Conservation (phyloP, 2,888 invertebrate species). For the Hyalella azteca region DNA sequence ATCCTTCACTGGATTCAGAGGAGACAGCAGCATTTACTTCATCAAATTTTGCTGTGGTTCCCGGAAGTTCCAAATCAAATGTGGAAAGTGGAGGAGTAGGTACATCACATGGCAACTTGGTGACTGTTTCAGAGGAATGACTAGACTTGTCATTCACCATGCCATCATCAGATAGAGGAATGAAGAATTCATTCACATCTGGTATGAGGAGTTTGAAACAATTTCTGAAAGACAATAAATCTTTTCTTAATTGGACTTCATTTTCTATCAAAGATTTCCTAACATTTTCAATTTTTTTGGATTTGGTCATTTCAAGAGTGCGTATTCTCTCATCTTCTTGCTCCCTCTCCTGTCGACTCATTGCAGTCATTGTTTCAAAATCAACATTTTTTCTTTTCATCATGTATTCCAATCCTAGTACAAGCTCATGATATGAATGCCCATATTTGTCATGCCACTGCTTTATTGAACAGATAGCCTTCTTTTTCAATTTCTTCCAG, state of each 20-base stretch:
- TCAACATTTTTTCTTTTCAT: constrained; percentile 64
- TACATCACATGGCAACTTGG: too few species aligned
- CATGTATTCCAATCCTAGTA: constrained; percentile 65
- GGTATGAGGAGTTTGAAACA: constrained; percentile 64
- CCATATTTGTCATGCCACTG: constrained; percentile 67
- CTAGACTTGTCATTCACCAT: too few species aligned
- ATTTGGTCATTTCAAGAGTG: constrained; percentile 60
- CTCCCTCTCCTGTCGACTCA: constrained; percentile 61
- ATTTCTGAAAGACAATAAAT: constrained; percentile 63
- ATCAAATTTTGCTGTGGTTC: too few species aligned
- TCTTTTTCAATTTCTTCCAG: constrained; percentile 64
- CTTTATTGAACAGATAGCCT: constrained; percentile 65
- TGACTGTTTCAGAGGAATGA: too few species aligned
- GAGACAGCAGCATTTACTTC: constrained; percentile 60
- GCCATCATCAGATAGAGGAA: constrained; percentile 41
- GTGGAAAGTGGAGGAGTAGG: too few species aligned
- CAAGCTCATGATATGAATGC: constrained; percentile 64
- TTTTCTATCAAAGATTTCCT: constrained; percentile 61
- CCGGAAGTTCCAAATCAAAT: too few species aligned
- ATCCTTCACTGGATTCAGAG: constrained; percentile 37
- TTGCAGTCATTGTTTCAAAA: constrained; percentile 63
- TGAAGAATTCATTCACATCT: constrained; percentile 60
- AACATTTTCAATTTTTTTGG: constrained; percentile 61
- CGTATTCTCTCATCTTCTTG: constrained; percentile 61
- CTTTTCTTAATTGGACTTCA: constrained; percentile 62